A percentile compares a stretch with the other conserved stretches of the same genome.
These are phyloP conservation scores for Eupithecia insigniata DNA, from an alignment of 2,888 invertebrate genomes.

Conservation along the genomic window DNA sequence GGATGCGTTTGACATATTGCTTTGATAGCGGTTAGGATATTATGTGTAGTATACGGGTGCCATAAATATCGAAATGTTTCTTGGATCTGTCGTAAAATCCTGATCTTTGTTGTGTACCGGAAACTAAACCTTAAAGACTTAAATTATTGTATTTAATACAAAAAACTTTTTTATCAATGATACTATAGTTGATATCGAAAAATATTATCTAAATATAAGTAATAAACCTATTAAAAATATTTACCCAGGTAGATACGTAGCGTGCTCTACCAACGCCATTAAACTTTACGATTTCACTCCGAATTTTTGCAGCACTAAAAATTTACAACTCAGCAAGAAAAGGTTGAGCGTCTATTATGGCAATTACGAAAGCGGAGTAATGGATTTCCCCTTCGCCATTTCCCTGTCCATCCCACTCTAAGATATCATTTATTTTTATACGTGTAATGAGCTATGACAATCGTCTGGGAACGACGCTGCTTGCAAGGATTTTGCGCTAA, in stretches of 20 bases:
- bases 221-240: not conserved
- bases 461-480: conserved; percentile 57
- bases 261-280: not conserved
- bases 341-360: conserved; percentile 43
- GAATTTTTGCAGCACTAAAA: conserved; percentile 27
- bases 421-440: conserved; percentile 75
- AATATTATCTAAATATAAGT: too few species aligned
- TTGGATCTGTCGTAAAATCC: conserved; percentile 11
- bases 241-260: not conserved
- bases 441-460: conserved; percentile 76
- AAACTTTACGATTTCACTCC: not conserved
- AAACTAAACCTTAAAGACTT: not conserved
- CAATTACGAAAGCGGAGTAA: conserved; percentile 59
- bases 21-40: conserved; percentile 71
- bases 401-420: conserved; percentile 56
- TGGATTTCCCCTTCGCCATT: conserved; percentile 47
- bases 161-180: too few species aligned
- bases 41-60: conserved; percentile 53
- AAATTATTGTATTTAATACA: not conserved
- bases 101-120: conserved; percentile 7
- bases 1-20: conserved; percentile 81
- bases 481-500: conserved; percentile 29
- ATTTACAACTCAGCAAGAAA: conserved; percentile 28
- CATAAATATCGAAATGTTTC: conserved; percentile 58
- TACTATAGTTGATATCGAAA: too few species aligned